Base-by-base conservation (phyloP, 1,140 invertebrate genomes). In the Drosophila persimilis region DNA sequence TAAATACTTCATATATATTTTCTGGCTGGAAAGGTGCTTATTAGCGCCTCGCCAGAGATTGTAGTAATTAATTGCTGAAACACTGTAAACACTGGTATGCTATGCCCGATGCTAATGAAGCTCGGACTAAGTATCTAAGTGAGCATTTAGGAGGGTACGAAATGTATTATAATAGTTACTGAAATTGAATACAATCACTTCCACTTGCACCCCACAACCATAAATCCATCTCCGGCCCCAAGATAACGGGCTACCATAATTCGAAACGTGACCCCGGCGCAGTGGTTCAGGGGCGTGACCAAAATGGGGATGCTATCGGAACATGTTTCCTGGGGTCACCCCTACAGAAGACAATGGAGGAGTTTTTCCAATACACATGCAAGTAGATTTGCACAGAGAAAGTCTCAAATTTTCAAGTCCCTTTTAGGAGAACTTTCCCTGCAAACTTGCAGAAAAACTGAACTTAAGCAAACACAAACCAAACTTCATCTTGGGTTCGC, bases 21-120 rank as follows among this genome's bases (percentile, higher is more conserved):
- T 52, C 47, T 65, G n/a, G 22, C 47, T 29, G 48, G 11, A 39
- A 57, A 72, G 53, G 47, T 84, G 80, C 62, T 67, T 74, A 78
- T 81, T 78, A 74, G 57, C 66, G 45, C 39, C 22, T 26, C 22
- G 62, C 66, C 65, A 52, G 24, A 39, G 73, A 72, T 71, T 70
- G 60, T 60, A 70, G 51, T 79, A 84, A 83, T 83, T 83, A 83
- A 79, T 84, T 66, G 75, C 41, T 60, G 29, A 72, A 74, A 60
- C 53, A 60, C 56, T 64, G 59, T 56, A 63, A 52, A 52, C 53
- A 45, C 24, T 31, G 13, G 59, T 20, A 20, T 29, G 52, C 26
- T 52, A 15, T 31, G 52, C 31, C 45, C 44, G 35, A 65, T 74
- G 61, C 61, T 74, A 74, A 74, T 74, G 55, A 71, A 52, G 31